These are phyloP conservation scores for Acanthosepion esculentum DNA, from an alignment of 2,888 invertebrate species.

Conservation along the genomic window DNA sequence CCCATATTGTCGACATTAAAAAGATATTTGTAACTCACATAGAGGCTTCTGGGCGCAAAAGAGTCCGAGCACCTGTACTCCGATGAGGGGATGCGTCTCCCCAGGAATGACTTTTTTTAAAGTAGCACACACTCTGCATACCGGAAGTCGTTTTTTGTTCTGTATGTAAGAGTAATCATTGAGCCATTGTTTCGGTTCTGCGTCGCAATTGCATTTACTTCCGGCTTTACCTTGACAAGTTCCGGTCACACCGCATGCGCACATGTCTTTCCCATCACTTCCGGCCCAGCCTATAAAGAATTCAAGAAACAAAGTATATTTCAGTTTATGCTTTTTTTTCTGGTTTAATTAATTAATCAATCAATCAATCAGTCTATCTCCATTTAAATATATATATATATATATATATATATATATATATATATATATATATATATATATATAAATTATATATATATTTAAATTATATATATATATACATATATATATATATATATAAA, in stretches of 20 bases:
- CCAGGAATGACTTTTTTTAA: neutral
- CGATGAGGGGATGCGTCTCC: neutral
- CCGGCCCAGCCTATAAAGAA: conserved; percentile 58
- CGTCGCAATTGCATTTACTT: conserved; percentile 64
- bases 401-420: no score
- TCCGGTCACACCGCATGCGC: conserved; percentile 61
- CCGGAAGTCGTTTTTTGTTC: conserved; percentile 53
- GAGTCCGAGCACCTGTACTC: neutral
- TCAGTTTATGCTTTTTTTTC: no score
- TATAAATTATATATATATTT: no score
- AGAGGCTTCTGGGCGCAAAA: neutral
- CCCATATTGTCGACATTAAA: neutral
- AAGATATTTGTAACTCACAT: neutral
- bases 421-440: no score
- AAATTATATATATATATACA: no score
- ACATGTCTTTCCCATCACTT: conserved; percentile 54
- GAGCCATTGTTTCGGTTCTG: conserved; percentile 49
- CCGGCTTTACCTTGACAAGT: conserved; percentile 56
- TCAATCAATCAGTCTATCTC: no score
- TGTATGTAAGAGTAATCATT: conserved; percentile 53
- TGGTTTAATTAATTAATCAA: no score
- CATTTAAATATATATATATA: no score
- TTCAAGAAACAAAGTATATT: neutral
- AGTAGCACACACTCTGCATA: conserved; percentile 53
- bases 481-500: no score